Conservation (phyloP, 2,888 invertebrate genomes). For the Drosophila maculinotata region DNA sequence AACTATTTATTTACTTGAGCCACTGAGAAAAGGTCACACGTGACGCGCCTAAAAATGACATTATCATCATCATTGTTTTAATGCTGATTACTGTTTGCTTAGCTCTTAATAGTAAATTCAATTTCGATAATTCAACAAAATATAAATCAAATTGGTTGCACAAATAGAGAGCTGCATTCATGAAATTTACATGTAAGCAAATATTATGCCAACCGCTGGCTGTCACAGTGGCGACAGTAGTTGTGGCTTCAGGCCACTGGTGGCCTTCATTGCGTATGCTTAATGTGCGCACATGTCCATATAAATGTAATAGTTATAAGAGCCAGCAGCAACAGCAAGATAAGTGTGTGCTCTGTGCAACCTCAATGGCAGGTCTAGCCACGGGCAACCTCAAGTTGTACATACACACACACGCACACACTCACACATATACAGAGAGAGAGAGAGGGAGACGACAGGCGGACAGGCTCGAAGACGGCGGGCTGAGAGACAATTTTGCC, state of each 20-base stretch:
- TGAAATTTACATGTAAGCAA: constrained; percentile 59
- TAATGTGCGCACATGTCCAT: constrained; percentile 69
- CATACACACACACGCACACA: constrained; percentile 39
- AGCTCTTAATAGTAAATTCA: constrained; percentile 41
- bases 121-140: constrained; percentile 61
- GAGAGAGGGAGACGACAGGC: neutral
- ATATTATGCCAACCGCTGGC: constrained; percentile 61
- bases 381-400: constrained; percentile 47
- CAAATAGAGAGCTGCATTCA: constrained; percentile 46
- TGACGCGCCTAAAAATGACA: constrained; percentile 36
- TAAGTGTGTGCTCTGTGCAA: constrained; percentile 55
- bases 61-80: constrained; percentile 22
- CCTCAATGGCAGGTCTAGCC: constrained; percentile 63
- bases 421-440: constrained; percentile 20
- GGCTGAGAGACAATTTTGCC: constrained; percentile 44
- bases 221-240: constrained; percentile 33
- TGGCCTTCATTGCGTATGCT: constrained; percentile 70
- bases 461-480: neutral
- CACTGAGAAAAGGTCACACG: constrained; percentile 31
- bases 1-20: constrained; percentile 38
- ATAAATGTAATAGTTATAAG: constrained; percentile 71
- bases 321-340: constrained; percentile 21
- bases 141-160: constrained; percentile 66
- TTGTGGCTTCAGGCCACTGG: constrained; percentile 37
- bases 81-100: constrained; percentile 44